Evolutionary conservation across 2,888 invertebrate species (phyloP).

Genomic region (Idaea straminata): DNA sequence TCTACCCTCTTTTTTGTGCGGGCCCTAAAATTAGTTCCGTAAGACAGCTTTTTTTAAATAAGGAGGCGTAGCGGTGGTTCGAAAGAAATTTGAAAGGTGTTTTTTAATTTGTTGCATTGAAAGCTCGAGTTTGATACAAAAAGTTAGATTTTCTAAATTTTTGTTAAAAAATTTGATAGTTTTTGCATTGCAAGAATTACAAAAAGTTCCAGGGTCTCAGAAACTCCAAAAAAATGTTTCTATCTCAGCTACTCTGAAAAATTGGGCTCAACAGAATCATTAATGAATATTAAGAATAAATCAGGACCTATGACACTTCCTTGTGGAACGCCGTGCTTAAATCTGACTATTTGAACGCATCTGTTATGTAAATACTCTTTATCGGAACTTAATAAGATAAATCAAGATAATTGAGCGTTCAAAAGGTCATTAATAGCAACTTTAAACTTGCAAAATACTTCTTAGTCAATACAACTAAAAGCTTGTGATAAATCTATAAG

Average conservation of each 20-base stretch:
- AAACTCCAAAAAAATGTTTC: neutral
- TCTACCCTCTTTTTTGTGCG: slow-evolving; percentile 44
- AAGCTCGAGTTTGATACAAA: neutral
- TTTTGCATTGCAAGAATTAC: neutral
- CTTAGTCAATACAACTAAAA: slow-evolving; percentile 5
- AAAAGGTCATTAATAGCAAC: slow-evolving; percentile 7
- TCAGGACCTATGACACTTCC: neutral
- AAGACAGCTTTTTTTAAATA: slow-evolving; percentile 19
- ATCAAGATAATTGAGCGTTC: slow-evolving; percentile 10
- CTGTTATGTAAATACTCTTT: neutral
- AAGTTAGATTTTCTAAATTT: neutral
- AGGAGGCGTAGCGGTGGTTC: neutral
- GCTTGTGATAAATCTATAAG: slow-evolving; percentile 9
- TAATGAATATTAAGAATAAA: neutral
- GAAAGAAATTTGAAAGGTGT: slow-evolving; percentile 1
- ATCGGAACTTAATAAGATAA: slow-evolving; percentile 7
- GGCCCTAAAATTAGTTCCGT: slow-evolving; percentile 29
- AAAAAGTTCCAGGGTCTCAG: neutral
- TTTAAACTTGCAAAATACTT: slow-evolving; percentile 12
- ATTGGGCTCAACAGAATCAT: slow-evolving; percentile 7
- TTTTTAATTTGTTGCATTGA: neutral
- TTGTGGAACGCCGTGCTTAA: neutral
- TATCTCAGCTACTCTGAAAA: neutral
- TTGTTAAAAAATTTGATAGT: neutral
- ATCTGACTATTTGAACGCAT: neutral